Conservation (phyloP, 2,113 vertebrate species). For the mouse (Mus musculus) region DNA sequence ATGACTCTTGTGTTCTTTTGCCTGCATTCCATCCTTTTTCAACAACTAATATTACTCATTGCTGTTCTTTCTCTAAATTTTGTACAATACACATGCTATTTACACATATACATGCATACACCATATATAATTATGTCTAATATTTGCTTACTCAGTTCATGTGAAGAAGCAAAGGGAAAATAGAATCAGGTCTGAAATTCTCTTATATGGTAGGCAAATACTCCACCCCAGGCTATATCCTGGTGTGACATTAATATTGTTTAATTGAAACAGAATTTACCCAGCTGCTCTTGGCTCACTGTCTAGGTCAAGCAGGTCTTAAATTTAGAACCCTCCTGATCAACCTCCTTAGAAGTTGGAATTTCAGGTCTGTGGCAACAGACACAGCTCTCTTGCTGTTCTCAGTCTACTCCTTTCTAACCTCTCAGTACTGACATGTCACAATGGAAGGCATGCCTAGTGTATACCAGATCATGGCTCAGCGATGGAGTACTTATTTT, state of each 20-base stretch:
- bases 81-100: background rate
- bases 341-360: background rate
- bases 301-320: background rate
- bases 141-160: background rate
- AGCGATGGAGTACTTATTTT: background rate
- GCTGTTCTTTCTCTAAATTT: background rate
- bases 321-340: background rate
- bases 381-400: background rate
- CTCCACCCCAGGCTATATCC: too few relatives aligned
- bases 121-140: background rate
- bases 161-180: background rate
- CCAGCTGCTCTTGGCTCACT: background rate
- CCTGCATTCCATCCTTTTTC: background rate
- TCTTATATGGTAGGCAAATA: too few relatives aligned
- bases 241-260: too few relatives aligned
- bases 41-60: background rate
- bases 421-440: background rate
- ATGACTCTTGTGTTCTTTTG: background rate
- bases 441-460: background rate
- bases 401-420: background rate
- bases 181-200: background rate
- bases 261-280: background rate
- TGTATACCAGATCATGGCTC: background rate
- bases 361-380: background rate
- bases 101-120: too few relatives aligned